Evolutionary conservation across 1,140 invertebrate genomes (phyloP), one percentile per base, ranked within the genome.

Genomic region (Euglossa dilemma): DNA sequence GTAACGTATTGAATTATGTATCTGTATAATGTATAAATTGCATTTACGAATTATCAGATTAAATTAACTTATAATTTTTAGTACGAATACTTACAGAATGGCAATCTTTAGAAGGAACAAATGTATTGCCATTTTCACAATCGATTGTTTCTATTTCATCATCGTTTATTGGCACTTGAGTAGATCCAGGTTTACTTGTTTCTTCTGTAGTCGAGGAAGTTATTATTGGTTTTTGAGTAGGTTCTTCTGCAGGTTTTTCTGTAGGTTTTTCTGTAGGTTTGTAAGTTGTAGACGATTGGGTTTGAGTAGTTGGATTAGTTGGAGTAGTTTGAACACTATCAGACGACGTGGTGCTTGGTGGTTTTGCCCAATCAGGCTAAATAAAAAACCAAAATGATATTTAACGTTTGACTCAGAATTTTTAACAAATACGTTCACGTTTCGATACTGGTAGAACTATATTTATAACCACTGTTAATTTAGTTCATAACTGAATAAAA

Each of bases 311-410:
- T 47, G 28, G 69, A 28, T n/a, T 52, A 25, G 3, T 20, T 23
- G 52, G 12, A 36, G 50, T 84, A 12, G 87, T 75, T 61, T 73
- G 72, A 23, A 66, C 2, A 20, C 25, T 59, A 12, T 50, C 45
- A 5, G 80, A 93, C 11, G 95, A 89, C 45, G 95, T 92, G 4
- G 96, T 97, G 59, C 96, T 96, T 64, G 96, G 96, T 20, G 96
- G 96, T 80, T 95, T 94, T 23, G 95, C 95, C 96, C 96, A 97
- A 83, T 97, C 96, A 57, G 96, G 96, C 96, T 97, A 82, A 69
- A 93, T 91, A 83, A 74, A 36, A 69, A 54, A 67, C 56, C 36
- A 12, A 25, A 2, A n/a, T 6, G 6, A n/a, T 54, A 9, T 14
- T 28, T 56, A 56, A 45, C 4, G 28, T 23, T 61, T 2, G 6